Conservation (phyloP, 92 coral and sea anemone species). For the Palythoa heliodiscus region DNA sequence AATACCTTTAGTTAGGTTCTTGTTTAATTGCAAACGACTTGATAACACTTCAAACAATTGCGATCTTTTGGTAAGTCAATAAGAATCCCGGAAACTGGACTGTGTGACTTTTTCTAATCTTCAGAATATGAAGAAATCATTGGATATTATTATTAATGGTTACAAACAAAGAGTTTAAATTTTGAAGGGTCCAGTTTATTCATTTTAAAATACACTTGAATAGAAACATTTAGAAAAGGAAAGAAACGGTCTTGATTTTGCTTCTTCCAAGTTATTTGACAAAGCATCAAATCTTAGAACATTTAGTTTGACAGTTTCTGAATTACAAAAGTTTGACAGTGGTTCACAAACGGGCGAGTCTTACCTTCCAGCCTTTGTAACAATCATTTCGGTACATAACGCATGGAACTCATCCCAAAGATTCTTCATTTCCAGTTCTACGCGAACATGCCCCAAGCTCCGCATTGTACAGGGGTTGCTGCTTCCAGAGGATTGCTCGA, state of each 20-base stretch:
- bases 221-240: no score
- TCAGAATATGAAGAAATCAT: no score
- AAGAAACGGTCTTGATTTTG: no score
- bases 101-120: neutral
- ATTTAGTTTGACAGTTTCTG: neutral
- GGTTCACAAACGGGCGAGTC: neutral
- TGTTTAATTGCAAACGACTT: constrained; percentile 4
- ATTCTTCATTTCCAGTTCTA: constrained; percentile 94
- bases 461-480: constrained; percentile 46
- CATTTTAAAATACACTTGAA: no score
- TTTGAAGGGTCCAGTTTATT: no score
- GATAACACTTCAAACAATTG: constrained; percentile 11
- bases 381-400: constrained; percentile 95
- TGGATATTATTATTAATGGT: no score
- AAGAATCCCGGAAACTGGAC: neutral
- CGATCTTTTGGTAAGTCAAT: neutral
- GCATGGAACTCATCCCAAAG: constrained; percentile 94
- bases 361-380: constrained; percentile 98
- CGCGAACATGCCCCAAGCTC: constrained; percentile 85
- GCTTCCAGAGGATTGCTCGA: constrained; percentile 25
- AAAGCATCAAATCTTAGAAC: neutral
- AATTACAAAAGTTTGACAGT: neutral
- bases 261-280: no score
- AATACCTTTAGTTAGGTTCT: no score
- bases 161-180: no score